Evolutionary conservation across 2,113 vertebrate genomes (phyloP).

Genomic region (Cyphomyrus plagiostoma): DNA sequence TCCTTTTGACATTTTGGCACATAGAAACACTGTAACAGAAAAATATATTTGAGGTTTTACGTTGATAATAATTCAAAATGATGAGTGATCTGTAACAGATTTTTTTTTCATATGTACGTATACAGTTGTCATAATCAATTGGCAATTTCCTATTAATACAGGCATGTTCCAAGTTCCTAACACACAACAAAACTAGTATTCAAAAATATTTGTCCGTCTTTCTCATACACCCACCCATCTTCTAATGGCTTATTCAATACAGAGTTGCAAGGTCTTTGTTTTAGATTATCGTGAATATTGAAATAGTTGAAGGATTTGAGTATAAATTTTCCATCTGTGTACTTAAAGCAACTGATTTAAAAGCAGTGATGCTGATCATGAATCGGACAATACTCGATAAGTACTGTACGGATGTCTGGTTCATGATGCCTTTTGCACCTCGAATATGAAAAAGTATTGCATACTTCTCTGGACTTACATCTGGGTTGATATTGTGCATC

Average conservation of each 20-base stretch:
- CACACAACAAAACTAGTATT: not conserved
- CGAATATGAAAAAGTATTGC: not conserved
- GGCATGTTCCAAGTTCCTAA: no score
- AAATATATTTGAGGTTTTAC: not conserved
- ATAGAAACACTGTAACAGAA: constrained; percentile 75
- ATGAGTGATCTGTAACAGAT: not conserved
- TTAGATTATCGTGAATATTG: not conserved
- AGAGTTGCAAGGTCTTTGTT: not conserved
- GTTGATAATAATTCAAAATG: not conserved
- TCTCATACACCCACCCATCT: not conserved
- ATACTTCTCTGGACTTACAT: constrained; percentile 61
- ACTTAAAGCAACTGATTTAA: not conserved
- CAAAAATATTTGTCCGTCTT: not conserved
- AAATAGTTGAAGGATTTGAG: not conserved
- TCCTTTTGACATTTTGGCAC: constrained; percentile 85
- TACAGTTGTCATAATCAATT: not conserved
- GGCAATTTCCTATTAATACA: not conserved
- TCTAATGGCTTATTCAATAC: not conserved
- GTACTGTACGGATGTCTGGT: not conserved
- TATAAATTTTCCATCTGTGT: not conserved
- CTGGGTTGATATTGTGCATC: constrained; percentile 75
- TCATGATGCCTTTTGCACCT: not conserved
- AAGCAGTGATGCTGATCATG: not conserved
- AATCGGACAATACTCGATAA: not conserved
- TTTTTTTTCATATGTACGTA: not conserved